phyloP scores from a whole-genome alignment of 1,140 invertebrate genomes.

The Penaeus japonicus region DNA sequence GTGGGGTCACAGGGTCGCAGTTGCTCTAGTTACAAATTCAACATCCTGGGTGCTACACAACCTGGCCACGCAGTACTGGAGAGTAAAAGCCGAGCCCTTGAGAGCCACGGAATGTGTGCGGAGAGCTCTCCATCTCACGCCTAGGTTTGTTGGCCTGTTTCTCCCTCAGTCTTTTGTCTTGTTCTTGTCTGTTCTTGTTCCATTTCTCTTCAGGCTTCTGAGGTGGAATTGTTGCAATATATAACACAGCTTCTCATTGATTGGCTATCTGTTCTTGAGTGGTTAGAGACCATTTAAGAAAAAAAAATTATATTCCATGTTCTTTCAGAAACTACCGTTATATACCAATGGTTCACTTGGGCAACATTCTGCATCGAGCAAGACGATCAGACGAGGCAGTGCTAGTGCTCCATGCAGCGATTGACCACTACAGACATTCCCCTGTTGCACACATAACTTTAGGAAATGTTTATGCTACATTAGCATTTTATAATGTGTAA shows the following conservation, averaged over 20 bases:
- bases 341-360: slow-evolving; percentile 80
- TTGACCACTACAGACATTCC: slow-evolving; percentile 78
- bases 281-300: neutral
- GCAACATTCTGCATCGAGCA: slow-evolving; percentile 81
- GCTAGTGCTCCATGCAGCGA: slow-evolving; percentile 78
- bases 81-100: slow-evolving; percentile 78
- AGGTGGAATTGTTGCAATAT: too few relatives aligned
- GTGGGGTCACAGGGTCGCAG: slow-evolving; percentile 74
- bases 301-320: slow-evolving; percentile 29
- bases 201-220: too few relatives aligned
- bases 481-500: slow-evolving; percentile 71
- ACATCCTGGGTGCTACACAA: slow-evolving; percentile 87
- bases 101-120: slow-evolving; percentile 84
- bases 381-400: slow-evolving; percentile 79
- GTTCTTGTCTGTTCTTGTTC: too few relatives aligned
- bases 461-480: slow-evolving; percentile 78
- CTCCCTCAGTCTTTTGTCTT: neutral
- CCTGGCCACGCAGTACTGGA: slow-evolving; percentile 85
- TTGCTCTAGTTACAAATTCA: slow-evolving; percentile 74
- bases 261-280: neutral
- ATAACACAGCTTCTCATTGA: neutral
- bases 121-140: slow-evolving; percentile 79
- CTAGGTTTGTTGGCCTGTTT: slow-evolving; percentile 69
- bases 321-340: slow-evolving; percentile 75
- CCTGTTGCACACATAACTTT: slow-evolving; percentile 80